Conservation (phyloP, 2,797 vertebrate genomes). For the Podarcis siculus region DNA sequence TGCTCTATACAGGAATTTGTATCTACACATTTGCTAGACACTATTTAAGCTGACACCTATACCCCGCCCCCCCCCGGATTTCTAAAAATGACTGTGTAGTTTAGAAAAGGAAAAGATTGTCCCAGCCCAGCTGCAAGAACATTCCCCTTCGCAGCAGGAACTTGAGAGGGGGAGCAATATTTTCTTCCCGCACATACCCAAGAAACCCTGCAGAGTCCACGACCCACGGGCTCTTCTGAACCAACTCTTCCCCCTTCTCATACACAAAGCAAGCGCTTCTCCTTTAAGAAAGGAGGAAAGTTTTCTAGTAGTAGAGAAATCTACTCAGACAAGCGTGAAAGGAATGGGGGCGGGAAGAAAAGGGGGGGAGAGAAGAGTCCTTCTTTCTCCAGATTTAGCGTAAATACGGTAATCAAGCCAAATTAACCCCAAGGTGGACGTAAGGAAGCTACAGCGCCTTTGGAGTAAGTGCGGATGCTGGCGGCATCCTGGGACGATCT, state of each 20-base stretch:
- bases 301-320: background rate
- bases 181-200: background rate
- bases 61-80: background rate
- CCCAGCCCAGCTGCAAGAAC: background rate
- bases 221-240: background rate
- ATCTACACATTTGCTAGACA: background rate
- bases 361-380: background rate
- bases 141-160: no score
- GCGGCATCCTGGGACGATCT: background rate
- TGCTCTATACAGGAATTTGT: background rate
- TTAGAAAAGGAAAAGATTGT: background rate
- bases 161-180: background rate
- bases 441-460: background rate
- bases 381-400: background rate
- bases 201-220: background rate
- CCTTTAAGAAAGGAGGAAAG: conserved; percentile 23
- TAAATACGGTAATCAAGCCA: background rate
- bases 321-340: conserved; percentile 21
- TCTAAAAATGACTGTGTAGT: background rate
- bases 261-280: background rate
- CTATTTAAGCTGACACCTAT: background rate
- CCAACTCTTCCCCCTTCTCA: background rate
- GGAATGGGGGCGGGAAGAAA: background rate
- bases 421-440: background rate
- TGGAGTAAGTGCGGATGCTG: no score